Evolutionary conservation across 2,888 invertebrate genomes (phyloP), one percentile per base, ranked within the genome.

Genomic region (Octonoba sinensis): DNA sequence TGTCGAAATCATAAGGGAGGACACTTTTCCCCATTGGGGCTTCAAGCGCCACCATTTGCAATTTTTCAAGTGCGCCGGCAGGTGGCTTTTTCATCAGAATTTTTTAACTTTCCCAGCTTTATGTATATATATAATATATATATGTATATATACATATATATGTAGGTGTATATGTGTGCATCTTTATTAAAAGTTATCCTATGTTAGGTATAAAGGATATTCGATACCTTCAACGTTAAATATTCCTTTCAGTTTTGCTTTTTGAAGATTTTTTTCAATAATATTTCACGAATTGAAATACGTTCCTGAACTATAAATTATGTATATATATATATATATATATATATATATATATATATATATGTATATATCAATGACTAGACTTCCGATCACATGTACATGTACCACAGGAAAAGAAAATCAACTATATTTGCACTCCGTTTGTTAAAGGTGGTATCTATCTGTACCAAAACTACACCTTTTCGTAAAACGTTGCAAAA

Each of bases 91-190:
- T 3, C 11, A 36, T 36, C 36, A 36, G 3, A 54, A n/a, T 54
- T 54, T 47, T 47, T 18, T n/a, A 18, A 54, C 54, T 54, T 54
- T 20, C 6, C 15, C 4, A 15, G 16, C 51, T 8, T 6, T 54
- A 54, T 54, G 15, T 54, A 54, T 54, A 54, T 54, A 54, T 54
- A 54, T 54, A 54, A 54, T 54, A 54, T 54, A 54, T 54, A 54
- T 54, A 54, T 54, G 15, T 54, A 54, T 54, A 54, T 54, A 54
- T 54, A 54, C 15, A 54, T 54, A 54, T 54, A 54, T 54, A 54
- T 54, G 15, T 54, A 54, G 8, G 15, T 54, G 15, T 20, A 54
- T 8, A 54, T 20, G 15, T 47, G 15, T 15, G 15, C 15, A 47
- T 15, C 11, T 47, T 12, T 47, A 47, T 47, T 47, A 13, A 15